A percentile compares a stretch with the other conserved stretches of the same genome.
Evolutionary conservation across 2,888 invertebrate species (phyloP).

Genomic region (Cosmopolites sordidus): DNA sequence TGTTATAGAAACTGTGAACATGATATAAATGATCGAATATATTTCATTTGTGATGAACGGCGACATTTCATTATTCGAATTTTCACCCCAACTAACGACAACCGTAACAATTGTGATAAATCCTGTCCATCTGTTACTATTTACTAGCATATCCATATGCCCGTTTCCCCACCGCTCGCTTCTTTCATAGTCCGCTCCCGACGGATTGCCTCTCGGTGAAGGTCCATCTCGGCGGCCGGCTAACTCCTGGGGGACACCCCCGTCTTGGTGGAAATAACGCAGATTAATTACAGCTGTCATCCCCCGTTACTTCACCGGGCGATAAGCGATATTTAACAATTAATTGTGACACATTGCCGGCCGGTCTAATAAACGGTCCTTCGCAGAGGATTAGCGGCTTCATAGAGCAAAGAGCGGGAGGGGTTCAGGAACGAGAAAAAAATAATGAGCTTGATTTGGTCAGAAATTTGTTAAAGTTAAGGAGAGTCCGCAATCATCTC

Average conservation of each 20-base stretch:
- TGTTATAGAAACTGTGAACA: too few relatives aligned
- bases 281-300: conserved; percentile 51
- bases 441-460: background rate
- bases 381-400: background rate
- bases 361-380: conserved; percentile 35
- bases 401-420: background rate
- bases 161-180: background rate
- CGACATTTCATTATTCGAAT: too few relatives aligned
- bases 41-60: too few relatives aligned
- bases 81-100: too few relatives aligned
- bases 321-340: conserved; percentile 51
- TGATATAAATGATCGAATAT: too few relatives aligned
- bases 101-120: too few relatives aligned
- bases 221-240: conserved; percentile 25
- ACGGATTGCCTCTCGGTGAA: conserved; percentile 10
- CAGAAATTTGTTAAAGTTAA: background rate
- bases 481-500: too few relatives aligned
- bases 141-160: background rate
- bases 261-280: conserved; percentile 47
- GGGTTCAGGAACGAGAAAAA: background rate
- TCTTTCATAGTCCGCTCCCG: conserved; percentile 3
- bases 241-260: conserved; percentile 44
- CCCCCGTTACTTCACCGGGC: conserved; percentile 47
- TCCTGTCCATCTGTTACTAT: too few relatives aligned
- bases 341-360: conserved; percentile 47